Base-by-base conservation (phyloP, 92 coral and sea anemone species). In the Pocillopora meandrina region DNA sequence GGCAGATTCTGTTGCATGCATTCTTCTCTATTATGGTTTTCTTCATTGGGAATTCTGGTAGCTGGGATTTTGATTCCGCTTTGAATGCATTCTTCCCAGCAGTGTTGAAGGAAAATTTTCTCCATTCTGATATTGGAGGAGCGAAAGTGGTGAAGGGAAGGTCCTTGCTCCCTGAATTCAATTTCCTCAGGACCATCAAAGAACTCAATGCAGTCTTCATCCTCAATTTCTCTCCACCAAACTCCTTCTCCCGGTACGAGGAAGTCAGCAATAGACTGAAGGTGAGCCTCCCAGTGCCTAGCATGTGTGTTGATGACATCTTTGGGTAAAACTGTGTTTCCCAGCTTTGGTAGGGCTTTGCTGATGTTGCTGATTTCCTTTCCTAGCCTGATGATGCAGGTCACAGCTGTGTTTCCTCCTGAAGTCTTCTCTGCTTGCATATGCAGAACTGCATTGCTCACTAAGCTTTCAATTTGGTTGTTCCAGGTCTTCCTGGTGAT, bases 161-260 rank as follows among this genome's bases (percentile, higher is more conserved):
- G 86, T 35, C 92, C 86, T 60, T 87, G 68, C 26, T 81, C 74
- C 64, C 90, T 74, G 70, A 74, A 81, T 58, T 56, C 2, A 33
- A 75, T 16, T 77, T 84, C 88, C 34, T 84, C 86, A 34, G 88
- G 85, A n/a, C 92, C 90, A 68, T 93, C 93, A 77, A 90, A 85
- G 81, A 90, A 93, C 74, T 90, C 89, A 72, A 88, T 85, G 65
- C 55, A 19, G 52, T 82, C 85, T 57, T 85, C 89, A 20, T 82
- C 85, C 62, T 85, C 89, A 20, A 36, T 66, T 77, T 91, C 92
- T 11, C 42, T 87, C 95, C 96, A 87, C 90, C 94, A 91, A 0
- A 88, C 83, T 0, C 92, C 82, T 56, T 86, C 76, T 42, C 92
- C 92, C 71, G 87, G 84, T 61, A 72, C 61, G 31, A 92, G 64